Evolutionary conservation across 2,113 vertebrate species (phyloP), one percentile per base, ranked within the genome.

Genomic region (Rhegmatorhina hoffmannsi): DNA sequence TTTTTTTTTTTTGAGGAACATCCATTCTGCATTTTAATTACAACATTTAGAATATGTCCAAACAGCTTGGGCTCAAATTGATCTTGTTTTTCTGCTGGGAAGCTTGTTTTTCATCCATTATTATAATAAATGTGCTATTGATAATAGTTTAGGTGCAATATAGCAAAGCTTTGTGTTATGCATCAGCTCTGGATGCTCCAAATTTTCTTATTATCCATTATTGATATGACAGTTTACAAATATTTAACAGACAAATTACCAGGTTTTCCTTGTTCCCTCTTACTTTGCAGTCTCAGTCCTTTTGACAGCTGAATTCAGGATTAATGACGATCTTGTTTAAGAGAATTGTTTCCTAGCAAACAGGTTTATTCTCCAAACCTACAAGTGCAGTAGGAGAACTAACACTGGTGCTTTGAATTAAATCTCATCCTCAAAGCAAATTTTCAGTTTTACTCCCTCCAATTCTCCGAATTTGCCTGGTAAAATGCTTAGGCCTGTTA

Each of bases 221-320:
- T 87, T 89, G 90, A 95, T 93, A 76, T 55, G 92, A 92, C 79
- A 80, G 50, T 94, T 95, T 82, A 79, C 89, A 96, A 95, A 95
- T 95, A 94, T 87, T 97, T 95, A 94, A 91, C 74, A 74, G 95
- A 96, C 64, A 96, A 85, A 97, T 96, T 91, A 94, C 72, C 50
- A 90, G 82, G 55, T 82, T 92, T 94, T 88, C 66, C 91, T 86
- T 88, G 80, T 94, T 95, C 72, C 66, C 43, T 58, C 56, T 94
- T 87, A 68, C 66, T 89, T 95, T 95, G 44, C 62, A 86, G 8
- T 89, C 84, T 94, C 81, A 84, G 81, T 76, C 78, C 84, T 90
- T 82, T 56, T 88, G 95, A 84, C 84, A 88, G 84, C 81, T 84
- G 63, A 76, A 91, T 95, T 88, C 70, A 52, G 94, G 89, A 93